phyloP scores from a whole-genome alignment of 2,888 invertebrate species.

The Blastobasis adustella region DNA sequence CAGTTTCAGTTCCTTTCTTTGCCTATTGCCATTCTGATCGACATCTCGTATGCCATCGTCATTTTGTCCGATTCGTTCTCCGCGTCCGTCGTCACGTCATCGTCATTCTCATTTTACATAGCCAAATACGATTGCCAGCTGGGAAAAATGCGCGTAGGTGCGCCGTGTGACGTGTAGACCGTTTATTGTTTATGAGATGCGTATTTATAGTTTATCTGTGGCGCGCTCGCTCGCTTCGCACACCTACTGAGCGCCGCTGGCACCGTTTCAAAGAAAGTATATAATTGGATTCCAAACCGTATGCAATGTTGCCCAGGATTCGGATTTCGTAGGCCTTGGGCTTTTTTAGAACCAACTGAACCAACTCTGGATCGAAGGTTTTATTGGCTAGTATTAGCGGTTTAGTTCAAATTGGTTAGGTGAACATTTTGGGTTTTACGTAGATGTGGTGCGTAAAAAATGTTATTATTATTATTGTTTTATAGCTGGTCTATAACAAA shows the following conservation, averaged over 20 bases:
- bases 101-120: conserved; percentile 8
- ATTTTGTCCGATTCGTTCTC: no score
- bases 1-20: no score
- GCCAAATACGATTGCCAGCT: conserved; percentile 14
- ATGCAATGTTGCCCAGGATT: conserved; percentile 33
- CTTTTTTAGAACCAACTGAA: conserved; percentile 18
- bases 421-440: no score
- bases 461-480: no score
- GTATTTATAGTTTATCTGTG: conserved; percentile 70
- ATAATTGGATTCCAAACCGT: conserved; percentile 56
- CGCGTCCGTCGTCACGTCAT: no score
- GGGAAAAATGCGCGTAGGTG: conserved; percentile 36
- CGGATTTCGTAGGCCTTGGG: conserved; percentile 27
- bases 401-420: no score
- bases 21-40: no score
- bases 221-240: conserved; percentile 40
- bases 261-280: conserved; percentile 63
- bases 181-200: conserved; percentile 63
- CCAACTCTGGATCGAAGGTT: no score
- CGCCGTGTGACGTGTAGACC: conserved; percentile 35
- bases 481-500: no score
- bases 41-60: no score
- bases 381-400: no score
- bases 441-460: no score
- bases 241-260: conserved; percentile 56